A percentile compares a stretch with the other conserved stretches of the same genome.
Conservation (phyloP, 1,140 invertebrate genomes). For the Hyposmocoma kahamanoa region DNA sequence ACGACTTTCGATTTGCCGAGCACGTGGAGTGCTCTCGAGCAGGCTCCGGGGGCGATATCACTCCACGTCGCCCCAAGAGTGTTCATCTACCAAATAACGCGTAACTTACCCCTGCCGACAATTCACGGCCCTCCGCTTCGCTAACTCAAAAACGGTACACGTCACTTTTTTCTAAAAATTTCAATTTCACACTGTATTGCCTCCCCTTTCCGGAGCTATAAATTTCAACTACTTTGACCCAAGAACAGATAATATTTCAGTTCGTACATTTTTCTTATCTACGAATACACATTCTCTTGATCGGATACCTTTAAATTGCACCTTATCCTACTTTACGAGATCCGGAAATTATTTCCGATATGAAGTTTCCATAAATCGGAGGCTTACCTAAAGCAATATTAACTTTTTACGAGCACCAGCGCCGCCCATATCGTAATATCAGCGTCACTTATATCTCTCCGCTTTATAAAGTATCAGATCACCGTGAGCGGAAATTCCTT, state of each 20-base stretch:
- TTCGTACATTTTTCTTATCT: not conserved
- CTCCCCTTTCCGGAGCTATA: not conserved
- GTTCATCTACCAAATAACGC: conserved; percentile 55
- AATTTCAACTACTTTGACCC: not conserved
- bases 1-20: conserved; percentile 56
- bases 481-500: not conserved
- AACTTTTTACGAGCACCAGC: conserved; percentile 6
- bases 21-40: conserved; percentile 46
- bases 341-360: conserved; percentile 8
- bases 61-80: conserved; percentile 38
- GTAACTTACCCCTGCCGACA: conserved; percentile 39
- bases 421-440: not conserved
- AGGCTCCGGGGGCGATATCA: conserved; percentile 46
- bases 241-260: too few species aligned
- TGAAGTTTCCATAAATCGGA: conserved; percentile 11
- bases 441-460: not conserved
- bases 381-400: conserved; percentile 8
- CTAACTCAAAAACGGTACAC: not conserved
- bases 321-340: not conserved
- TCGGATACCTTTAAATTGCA: not conserved
- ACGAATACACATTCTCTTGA: not conserved
- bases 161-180: conserved; percentile 30
- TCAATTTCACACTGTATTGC: conserved; percentile 46
- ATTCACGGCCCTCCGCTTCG: conserved; percentile 17
- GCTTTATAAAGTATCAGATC: not conserved